Evolutionary conservation across 2,888 invertebrate species (phyloP).

Genomic region (Ceramica pisi): DNA sequence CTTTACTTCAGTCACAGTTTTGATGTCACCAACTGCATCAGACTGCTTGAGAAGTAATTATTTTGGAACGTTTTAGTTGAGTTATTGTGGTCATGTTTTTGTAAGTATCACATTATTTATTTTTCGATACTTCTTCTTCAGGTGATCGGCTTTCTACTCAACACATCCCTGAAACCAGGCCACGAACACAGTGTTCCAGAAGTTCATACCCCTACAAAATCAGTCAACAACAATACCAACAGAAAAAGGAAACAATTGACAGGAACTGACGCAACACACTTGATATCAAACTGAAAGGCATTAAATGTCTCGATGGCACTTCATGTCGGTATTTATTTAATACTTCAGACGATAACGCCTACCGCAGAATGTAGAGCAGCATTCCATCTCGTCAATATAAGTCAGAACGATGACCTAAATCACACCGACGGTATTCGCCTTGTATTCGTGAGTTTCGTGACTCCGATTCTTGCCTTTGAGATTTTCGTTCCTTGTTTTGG

Average conservation of each 20-base stretch:
- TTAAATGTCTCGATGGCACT: conserved; percentile 36
- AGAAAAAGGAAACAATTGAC: conserved; percentile 4
- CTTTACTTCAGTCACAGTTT: too few species aligned
- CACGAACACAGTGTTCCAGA: too few species aligned
- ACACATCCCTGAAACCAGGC: too few species aligned
- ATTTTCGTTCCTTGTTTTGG: conserved; percentile 26
- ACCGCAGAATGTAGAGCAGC: conserved; percentile 38
- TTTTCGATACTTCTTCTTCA: too few species aligned
- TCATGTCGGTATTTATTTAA: conserved; percentile 47
- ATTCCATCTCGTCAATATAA: conserved; percentile 53
- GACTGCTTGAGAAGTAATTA: too few species aligned
- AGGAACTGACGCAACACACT: background rate
- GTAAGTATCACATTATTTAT: too few species aligned
- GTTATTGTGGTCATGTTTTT: too few species aligned
- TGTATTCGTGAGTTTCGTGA: conserved; percentile 21
- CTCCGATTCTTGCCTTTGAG: conserved; percentile 24
- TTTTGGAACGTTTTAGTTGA: too few species aligned
- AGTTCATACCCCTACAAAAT: too few species aligned
- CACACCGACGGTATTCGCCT: conserved; percentile 9
- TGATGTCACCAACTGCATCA: too few species aligned
- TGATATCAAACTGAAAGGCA: background rate
- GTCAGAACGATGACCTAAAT: conserved; percentile 42
- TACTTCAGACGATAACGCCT: conserved; percentile 26
- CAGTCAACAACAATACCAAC: background rate
- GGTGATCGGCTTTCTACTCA: too few species aligned